Evolutionary conservation across 2,888 invertebrate species (phyloP).

Genomic region (Callinectes sapidus): DNA sequence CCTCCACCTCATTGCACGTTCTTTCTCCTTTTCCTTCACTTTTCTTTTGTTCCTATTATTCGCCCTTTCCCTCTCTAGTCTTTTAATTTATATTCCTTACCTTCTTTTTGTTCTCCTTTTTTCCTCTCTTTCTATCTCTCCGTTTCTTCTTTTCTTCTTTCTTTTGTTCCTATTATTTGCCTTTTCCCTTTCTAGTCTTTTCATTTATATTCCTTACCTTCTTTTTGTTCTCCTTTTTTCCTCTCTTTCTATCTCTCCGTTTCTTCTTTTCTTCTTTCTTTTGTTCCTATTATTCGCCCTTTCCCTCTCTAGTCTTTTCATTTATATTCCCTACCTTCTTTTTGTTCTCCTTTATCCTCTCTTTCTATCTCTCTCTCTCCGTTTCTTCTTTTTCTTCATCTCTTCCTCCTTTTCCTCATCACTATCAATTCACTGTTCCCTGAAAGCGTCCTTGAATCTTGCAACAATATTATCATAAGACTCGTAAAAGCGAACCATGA

Average conservation of each 20-base stretch:
- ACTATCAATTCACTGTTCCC: not conserved
- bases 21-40: not conserved
- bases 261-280: too few relatives aligned
- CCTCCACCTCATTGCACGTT: not conserved
- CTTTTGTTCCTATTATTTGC: not conserved
- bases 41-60: not conserved
- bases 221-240: not conserved
- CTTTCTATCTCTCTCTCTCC: too few relatives aligned
- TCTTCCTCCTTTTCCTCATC: not conserved
- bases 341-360: not conserved
- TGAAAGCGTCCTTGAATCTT: not conserved
- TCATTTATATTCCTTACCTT: not conserved
- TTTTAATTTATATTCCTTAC: not conserved
- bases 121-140: not conserved
- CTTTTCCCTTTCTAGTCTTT: not conserved
- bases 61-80: not conserved
- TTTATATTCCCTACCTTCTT: too few relatives aligned
- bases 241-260: not conserved
- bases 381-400: not conserved
- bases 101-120: not conserved
- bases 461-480: not conserved
- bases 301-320: too few relatives aligned
- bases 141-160: not conserved
- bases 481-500: not conserved
- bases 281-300: not conserved